Evolutionary conservation across 2,888 invertebrate species (phyloP).

Genomic region (Zaprionus obscuricornis): DNA sequence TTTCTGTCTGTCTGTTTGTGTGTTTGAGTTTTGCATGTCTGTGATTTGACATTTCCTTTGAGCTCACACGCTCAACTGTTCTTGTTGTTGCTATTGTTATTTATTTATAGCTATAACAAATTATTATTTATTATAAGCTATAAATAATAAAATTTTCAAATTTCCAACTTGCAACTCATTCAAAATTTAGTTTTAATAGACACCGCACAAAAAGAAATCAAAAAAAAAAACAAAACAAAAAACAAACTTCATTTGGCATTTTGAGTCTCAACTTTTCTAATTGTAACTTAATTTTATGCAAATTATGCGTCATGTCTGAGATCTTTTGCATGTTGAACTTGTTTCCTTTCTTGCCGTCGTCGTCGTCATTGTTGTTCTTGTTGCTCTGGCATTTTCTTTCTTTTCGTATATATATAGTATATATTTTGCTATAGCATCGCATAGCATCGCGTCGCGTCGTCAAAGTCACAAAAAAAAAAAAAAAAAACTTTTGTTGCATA

Average conservation of each 20-base stretch:
- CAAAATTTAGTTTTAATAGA: constrained; percentile 20
- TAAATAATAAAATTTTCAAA: constrained; percentile 32
- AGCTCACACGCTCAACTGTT: constrained; percentile 10
- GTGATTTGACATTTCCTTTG: constrained; percentile 48
- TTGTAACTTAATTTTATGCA: constrained; percentile 62
- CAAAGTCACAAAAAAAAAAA: constrained; percentile 66
- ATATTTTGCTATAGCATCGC: too few relatives aligned
- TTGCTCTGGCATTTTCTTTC: too few relatives aligned
- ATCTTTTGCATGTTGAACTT: constrained; percentile 3
- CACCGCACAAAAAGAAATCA: too few relatives aligned
- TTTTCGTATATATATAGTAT: too few relatives aligned
- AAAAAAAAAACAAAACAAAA: too few relatives aligned
- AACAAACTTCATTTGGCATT: constrained; percentile 25
- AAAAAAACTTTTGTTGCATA: constrained; percentile 72
- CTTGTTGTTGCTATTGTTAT: not conserved
- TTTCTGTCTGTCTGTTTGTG: constrained; percentile 11
- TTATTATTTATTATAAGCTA: too few relatives aligned
- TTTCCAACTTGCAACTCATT: constrained; percentile 10
- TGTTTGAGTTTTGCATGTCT: constrained; percentile 29
- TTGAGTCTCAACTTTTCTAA: constrained; percentile 34
- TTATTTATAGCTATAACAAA: too few relatives aligned
- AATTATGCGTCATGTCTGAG: constrained; percentile 34
- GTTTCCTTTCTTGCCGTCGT: not conserved
- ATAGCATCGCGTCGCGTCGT: too few relatives aligned
- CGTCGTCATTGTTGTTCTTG: too few relatives aligned